Evolutionary conservation across 2,797 vertebrate genomes (phyloP).

Genomic region (Aselliscus stoliczkanus): DNA sequence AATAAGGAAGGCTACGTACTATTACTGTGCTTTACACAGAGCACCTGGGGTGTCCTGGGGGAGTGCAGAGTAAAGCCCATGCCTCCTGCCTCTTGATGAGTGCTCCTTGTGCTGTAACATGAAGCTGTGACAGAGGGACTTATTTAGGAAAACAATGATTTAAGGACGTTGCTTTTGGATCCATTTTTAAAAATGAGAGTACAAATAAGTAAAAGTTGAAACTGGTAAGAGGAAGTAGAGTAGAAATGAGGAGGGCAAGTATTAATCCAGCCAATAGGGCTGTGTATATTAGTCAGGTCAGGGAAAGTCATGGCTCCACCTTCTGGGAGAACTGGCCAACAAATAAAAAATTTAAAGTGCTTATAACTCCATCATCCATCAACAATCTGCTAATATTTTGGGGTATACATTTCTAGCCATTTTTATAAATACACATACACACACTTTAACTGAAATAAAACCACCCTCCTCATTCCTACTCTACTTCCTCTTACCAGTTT

Average conservation of each 20-base stretch:
- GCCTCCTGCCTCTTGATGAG: neutral
- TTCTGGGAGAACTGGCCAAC: neutral
- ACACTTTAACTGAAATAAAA: neutral
- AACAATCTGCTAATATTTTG: neutral
- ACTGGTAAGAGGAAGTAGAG: neutral
- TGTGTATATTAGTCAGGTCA: neutral
- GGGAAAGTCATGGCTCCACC: neutral
- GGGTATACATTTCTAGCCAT: neutral
- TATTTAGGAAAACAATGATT: neutral
- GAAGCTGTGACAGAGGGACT: neutral
- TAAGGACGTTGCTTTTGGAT: neutral
- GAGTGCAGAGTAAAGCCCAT: neutral
- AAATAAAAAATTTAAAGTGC: neutral
- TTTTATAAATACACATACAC: neutral
- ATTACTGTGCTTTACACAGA: neutral
- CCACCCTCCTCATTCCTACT: neutral
- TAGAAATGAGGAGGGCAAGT: neutral
- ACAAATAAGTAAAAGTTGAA: neutral
- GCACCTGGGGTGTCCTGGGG: neutral
- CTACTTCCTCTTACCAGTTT: neutral
- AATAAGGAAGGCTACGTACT: neutral
- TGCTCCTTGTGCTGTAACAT: neutral
- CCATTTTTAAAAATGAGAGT: neutral
- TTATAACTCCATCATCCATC: neutral
- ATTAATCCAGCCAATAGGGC: neutral